Evolutionary conservation across 2,888 invertebrate genomes (phyloP).

Genomic region (Meloe dianella): DNA sequence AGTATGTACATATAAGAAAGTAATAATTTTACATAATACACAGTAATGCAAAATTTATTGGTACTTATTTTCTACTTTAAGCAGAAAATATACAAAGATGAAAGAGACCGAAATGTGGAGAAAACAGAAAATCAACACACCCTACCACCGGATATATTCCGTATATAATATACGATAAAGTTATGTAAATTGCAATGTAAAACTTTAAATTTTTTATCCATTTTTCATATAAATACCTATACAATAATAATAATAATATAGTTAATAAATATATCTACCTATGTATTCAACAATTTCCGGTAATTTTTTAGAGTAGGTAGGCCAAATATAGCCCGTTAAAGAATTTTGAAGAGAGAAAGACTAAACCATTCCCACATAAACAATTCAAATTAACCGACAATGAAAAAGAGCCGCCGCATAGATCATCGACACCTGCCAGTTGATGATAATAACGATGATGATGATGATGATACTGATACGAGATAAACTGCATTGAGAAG

Average conservation of each 20-base stretch:
- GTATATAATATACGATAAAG: not conserved
- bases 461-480: not conserved
- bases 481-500: not conserved
- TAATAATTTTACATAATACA: conserved; percentile 1
- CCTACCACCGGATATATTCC: not conserved
- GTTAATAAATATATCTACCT: not conserved
- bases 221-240: not conserved
- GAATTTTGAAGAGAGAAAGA: not conserved
- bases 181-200: not conserved
- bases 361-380: not conserved
- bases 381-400: not conserved
- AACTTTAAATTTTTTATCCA: not conserved
- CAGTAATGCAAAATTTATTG: not conserved
- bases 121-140: not conserved
- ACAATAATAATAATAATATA: not conserved
- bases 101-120: not conserved
- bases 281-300: not conserved
- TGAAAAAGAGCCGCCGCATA: not conserved
- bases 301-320: not conserved
- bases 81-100: not conserved
- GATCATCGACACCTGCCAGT: not conserved
- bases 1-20: not conserved
- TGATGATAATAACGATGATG: not conserved
- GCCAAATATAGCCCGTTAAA: not conserved
- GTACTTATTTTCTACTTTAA: not conserved